A percentile compares a stretch with the other conserved stretches of the same genome.
Evolutionary conservation across 2,888 invertebrate genomes (phyloP).

Genomic region (Clostera curtula): DNA sequence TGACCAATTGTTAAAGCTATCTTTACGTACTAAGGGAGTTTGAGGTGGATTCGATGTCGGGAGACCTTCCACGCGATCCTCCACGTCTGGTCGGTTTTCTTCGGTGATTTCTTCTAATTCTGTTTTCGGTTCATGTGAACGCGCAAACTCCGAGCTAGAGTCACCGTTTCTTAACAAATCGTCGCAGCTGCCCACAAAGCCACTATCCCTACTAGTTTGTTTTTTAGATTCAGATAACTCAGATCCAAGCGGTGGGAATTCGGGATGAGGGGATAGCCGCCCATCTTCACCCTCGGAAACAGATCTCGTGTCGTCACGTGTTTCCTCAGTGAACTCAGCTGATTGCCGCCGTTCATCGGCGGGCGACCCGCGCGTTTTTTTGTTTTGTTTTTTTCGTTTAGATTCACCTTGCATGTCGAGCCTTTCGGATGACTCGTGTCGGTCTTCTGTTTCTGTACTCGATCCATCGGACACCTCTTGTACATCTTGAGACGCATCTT

Average conservation of each 20-base stretch:
- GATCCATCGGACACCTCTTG: constrained; percentile 82
- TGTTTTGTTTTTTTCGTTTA: constrained; percentile 86
- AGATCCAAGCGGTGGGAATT: constrained; percentile 73
- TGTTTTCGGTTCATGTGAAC: constrained; percentile 69
- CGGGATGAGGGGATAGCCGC: constrained; percentile 80
- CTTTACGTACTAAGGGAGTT: constrained; percentile 83
- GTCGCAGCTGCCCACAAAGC: constrained; percentile 91
- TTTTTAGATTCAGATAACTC: constrained; percentile 80
- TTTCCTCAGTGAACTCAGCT: constrained; percentile 77
- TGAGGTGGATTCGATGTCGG: constrained; percentile 71
- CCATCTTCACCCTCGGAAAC: constrained; percentile 80
- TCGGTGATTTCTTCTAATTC: constrained; percentile 76
- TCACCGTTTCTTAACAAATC: constrained; percentile 82
- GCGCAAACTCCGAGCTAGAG: constrained; percentile 68
- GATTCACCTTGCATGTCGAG: constrained; percentile 86
- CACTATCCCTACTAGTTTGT: constrained; percentile 90
- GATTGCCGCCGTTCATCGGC: constrained; percentile 79
- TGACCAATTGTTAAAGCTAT: constrained; percentile 95
- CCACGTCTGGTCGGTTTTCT: constrained; percentile 73
- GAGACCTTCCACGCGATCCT: constrained; percentile 64
- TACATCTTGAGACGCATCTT: constrained; percentile 68
- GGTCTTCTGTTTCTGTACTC: constrained; percentile 83
- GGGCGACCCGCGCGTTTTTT: constrained; percentile 78
- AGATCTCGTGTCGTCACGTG: constrained; percentile 72
- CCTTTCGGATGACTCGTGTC: constrained; percentile 79